These are phyloP conservation scores for Temnopleurus reevesii DNA, from an alignment of 53 echinoderm and acorn worm species.

Conservation along the genomic window DNA sequence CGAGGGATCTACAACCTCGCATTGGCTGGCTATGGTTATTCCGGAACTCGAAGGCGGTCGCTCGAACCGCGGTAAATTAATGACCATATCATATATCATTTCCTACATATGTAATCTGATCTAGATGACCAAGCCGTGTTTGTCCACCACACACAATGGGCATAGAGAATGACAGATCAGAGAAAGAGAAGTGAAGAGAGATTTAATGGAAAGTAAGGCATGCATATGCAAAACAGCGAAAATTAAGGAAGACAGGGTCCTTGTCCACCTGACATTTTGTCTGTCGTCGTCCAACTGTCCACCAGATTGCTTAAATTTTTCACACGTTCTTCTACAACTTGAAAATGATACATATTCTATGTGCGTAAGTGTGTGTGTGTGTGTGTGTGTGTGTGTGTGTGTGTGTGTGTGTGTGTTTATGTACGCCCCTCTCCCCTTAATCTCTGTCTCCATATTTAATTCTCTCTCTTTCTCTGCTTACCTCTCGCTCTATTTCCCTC, in stretches of 20 bases:
- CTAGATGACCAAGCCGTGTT: neutral
- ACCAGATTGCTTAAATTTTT: too few relatives aligned
- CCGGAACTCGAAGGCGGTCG: neutral
- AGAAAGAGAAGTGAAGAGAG: neutral
- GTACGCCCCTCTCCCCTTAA: neutral
- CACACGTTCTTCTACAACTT: too few relatives aligned
- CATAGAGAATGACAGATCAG: neutral
- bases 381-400: neutral
- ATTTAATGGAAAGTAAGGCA: too few relatives aligned
- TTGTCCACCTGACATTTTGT: too few relatives aligned
- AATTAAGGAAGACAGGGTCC: too few relatives aligned
- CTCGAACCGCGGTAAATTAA: neutral
- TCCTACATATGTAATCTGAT: constrained; percentile 28
- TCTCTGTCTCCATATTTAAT: neutral
- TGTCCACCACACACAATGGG: too few relatives aligned
- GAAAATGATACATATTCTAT: too few relatives aligned
- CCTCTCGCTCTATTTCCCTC: neutral
- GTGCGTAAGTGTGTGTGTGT: neutral
- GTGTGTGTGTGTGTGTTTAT: neutral
- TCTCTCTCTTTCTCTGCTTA: constrained; percentile 24
- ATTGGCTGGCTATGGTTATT: too few relatives aligned
- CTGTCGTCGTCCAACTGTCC: too few relatives aligned
- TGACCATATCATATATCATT: constrained; percentile 45
- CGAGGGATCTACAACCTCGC: neutral
- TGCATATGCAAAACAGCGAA: too few relatives aligned